Evolutionary conservation across 1,140 invertebrate species (phyloP), one percentile per base, ranked within the genome.

Genomic region (Drosophila novamexicana): DNA sequence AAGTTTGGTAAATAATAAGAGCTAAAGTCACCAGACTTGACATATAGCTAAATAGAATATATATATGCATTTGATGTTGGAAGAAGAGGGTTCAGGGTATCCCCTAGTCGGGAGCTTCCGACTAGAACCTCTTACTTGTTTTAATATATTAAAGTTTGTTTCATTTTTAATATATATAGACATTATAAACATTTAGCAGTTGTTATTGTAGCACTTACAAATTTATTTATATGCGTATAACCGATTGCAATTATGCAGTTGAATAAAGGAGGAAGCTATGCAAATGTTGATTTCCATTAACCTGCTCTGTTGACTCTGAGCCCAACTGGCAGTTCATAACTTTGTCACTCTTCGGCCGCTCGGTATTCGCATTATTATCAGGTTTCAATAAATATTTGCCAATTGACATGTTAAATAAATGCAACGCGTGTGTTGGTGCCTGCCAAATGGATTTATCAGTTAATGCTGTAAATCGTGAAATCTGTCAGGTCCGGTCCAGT

Each of bases 341-440:
- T 59, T 16, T 49, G 37, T 29, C 54, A 72, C 53, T 53, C 32
- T 22, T 6, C 22, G 36, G 8, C 10, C 29, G 29, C 12, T 42
- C 12, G 40, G 39, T 69, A 37, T 39, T 50, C 39, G 1, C 32
- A 57, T 54, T 62, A 68, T 74, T 74, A 69, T 70, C 54, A 32
- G 49, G 36, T 42, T 42, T 74, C 44, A 47, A 75, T 65, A 75
- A 77, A 77, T 77, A 75, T 75, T 70, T 75, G 66, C 72, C 70
- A 75, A 78, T 70, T 69, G 65, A 75, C 69, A 77, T 74, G 58
- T 70, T 49, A 70, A 75, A 65, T 75, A 61, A 77, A 75, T 75
- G 54, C 14, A 42, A 54, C 12, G 57, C 42, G 39, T 49, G 59
- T 44, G 70, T 62, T 66, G 53, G 50, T 61, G 47, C 16, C 50